Evolutionary conservation across 2,113 vertebrate genomes (phyloP).

Genomic region (Pseudopipra pipra): DNA sequence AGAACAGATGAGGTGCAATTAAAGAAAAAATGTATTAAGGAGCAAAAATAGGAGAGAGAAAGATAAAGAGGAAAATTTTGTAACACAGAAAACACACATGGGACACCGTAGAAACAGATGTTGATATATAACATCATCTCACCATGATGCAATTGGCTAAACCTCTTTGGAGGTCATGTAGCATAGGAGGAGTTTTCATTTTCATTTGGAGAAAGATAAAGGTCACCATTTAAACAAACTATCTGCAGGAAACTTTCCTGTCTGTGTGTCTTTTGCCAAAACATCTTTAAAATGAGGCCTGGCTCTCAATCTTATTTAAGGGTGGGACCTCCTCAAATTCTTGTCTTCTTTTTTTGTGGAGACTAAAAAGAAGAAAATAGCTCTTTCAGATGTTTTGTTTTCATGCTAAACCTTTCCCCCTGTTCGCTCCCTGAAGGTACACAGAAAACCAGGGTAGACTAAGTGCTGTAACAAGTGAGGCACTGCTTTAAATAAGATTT

Average conservation of each 20-base stretch:
- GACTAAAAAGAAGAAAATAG: neutral
- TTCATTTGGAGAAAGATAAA: slow-evolving; percentile 61
- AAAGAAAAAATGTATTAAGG: neutral
- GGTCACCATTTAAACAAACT: slow-evolving; percentile 20
- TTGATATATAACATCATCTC: slow-evolving; percentile 6
- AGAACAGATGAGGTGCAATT: neutral
- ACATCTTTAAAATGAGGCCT: neutral
- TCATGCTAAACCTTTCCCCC: neutral
- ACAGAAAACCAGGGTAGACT: neutral
- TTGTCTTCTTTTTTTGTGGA: neutral
- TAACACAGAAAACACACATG: neutral
- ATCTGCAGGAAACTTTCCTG: slow-evolving; percentile 3
- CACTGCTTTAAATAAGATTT: neutral
- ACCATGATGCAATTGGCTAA: neutral
- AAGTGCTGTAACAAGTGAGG: neutral
- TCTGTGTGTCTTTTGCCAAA: slow-evolving; percentile 4
- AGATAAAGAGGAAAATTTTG: neutral
- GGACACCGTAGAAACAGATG: slow-evolving; percentile 26
- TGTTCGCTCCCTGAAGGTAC: neutral
- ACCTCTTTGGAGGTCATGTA: slow-evolving; percentile 10
- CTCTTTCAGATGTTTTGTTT: neutral
- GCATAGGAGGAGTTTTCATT: slow-evolving; percentile 35
- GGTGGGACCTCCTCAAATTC: neutral
- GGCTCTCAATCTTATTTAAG: slow-evolving; percentile 7
- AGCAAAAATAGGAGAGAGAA: neutral